Conservation (phyloP, 2,797 vertebrate genomes). For the Poeciliopsis gracilis region DNA sequence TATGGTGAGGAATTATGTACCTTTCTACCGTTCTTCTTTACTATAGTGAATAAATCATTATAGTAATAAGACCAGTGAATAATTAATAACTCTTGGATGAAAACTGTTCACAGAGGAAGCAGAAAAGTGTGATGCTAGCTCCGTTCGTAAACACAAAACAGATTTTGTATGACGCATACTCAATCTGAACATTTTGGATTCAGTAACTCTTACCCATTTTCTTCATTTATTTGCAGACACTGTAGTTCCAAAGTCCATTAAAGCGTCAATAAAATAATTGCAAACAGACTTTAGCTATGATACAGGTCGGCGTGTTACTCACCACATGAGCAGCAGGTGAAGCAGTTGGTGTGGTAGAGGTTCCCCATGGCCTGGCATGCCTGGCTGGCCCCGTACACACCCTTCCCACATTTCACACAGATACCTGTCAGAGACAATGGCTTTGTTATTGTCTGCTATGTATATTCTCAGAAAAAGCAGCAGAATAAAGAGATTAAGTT, state of each 20-base stretch:
- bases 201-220: too few relatives aligned
- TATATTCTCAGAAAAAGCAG: not conserved
- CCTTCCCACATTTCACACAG: conserved; percentile 97
- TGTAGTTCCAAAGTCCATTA: not conserved
- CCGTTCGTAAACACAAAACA: too few relatives aligned
- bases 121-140: too few relatives aligned
- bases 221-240: too few relatives aligned
- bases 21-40: too few relatives aligned
- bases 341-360: conserved; percentile 98
- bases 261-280: not conserved
- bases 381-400: conserved; percentile 96
- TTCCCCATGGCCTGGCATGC: conserved; percentile 99
- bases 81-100: too few relatives aligned
- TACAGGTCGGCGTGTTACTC: conserved; percentile 68
- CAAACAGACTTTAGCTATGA: not conserved
- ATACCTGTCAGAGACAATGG: conserved; percentile 85
- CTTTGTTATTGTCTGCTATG: conserved; percentile 22
- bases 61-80: too few relatives aligned
- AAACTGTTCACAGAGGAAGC: too few relatives aligned
- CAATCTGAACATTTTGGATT: too few relatives aligned
- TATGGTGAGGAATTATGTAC: too few relatives aligned
- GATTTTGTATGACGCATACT: too few relatives aligned
- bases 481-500: conserved; percentile 5
- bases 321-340: conserved; percentile 98
- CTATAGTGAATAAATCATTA: too few relatives aligned